Conservation (phyloP, 2,113 vertebrate genomes). For the Tachysurus fulvidraco region DNA sequence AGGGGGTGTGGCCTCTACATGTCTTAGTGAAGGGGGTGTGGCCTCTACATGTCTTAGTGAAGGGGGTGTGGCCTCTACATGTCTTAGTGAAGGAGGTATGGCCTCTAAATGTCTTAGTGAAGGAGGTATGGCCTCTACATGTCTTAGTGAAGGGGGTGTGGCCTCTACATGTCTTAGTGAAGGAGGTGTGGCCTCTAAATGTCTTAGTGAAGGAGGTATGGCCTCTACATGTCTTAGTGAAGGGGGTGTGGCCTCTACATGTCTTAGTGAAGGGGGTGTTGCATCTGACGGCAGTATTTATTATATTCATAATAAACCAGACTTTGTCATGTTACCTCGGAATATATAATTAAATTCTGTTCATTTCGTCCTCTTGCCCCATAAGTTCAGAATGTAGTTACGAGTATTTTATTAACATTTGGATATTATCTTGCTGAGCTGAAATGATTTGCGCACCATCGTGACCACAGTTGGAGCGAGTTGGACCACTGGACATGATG, state of each 20-base stretch:
- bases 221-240: too few species aligned
- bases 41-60: not conserved
- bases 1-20: not conserved
- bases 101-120: not conserved
- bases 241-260: too few species aligned
- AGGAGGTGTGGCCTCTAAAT: too few species aligned
- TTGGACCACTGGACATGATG: not conserved
- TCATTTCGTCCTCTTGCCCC: not conserved
- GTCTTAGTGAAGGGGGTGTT: too few species aligned
- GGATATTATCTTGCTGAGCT: not conserved
- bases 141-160: not conserved
- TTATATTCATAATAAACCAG: not conserved
- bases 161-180: not conserved
- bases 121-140: not conserved
- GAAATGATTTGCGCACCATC: not conserved
- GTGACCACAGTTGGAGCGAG: not conserved
- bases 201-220: too few species aligned
- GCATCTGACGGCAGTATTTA: not conserved
- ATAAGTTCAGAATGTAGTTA: not conserved
- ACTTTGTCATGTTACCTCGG: too few species aligned
- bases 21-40: not conserved
- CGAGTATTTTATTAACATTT: not conserved
- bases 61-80: too few species aligned
- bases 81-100: not conserved
- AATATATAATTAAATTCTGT: not conserved